These are phyloP conservation scores for Lasioglossum malachurum DNA, from an alignment of 2,888 invertebrate species.

Conservation along the genomic window DNA sequence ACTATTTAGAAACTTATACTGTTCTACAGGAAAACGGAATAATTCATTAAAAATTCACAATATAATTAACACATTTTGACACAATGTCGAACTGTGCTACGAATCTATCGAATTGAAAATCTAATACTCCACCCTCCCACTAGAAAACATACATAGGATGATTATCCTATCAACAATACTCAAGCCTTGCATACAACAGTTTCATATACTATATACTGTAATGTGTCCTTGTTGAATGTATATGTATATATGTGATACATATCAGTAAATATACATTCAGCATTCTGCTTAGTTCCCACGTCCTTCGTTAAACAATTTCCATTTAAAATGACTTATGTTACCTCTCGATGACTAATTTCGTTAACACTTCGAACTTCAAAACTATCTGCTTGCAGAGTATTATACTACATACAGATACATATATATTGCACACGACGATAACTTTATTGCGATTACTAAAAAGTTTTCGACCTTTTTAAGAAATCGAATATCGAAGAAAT, in stretches of 20 bases:
- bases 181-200: constrained; percentile 6
- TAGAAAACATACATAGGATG: constrained; percentile 44
- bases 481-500: not conserved
- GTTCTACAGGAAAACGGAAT: constrained; percentile 24
- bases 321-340: not conserved
- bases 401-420: not conserved
- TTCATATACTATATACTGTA: constrained; percentile 2
- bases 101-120: constrained; percentile 16
- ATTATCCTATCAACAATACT: constrained; percentile 53
- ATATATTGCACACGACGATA: not conserved
- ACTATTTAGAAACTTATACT: not conserved
- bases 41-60: constrained; percentile 23
- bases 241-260: not conserved
- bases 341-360: not conserved
- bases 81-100: constrained; percentile 16
- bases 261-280: not conserved
- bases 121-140: constrained; percentile 47
- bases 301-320: not conserved
- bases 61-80: constrained; percentile 36
- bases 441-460: not conserved
- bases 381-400: not conserved
- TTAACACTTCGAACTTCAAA: not conserved
- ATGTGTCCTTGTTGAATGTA: not conserved
- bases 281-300: constrained; percentile 18
- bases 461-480: not conserved